phyloP scores from a whole-genome alignment of 2,113 vertebrate genomes.

The Cryptoleucopteryx plumbea region DNA sequence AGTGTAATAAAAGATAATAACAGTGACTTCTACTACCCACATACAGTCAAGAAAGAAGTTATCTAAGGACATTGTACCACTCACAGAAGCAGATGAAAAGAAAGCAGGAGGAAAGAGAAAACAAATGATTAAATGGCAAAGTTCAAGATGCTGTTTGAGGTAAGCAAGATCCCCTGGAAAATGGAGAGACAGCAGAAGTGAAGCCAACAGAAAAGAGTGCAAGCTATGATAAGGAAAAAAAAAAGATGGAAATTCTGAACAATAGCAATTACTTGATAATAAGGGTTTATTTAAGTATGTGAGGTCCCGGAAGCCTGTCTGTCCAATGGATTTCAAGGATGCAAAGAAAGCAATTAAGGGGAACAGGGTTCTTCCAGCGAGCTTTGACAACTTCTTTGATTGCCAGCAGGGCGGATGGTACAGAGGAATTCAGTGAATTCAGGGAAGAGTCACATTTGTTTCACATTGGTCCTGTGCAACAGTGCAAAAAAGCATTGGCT shows the following conservation, averaged over 20 bases:
- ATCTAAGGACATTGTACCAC: slow-evolving; percentile 19
- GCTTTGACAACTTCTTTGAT: slow-evolving; percentile 3
- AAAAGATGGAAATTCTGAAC: slow-evolving; percentile 6
- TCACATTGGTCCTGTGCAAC: background rate
- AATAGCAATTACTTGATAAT: slow-evolving; percentile 28
- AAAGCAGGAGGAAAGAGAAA: slow-evolving; percentile 17
- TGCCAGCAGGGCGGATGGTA: background rate
- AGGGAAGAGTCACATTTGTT: background rate
- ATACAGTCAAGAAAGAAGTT: slow-evolving; percentile 5
- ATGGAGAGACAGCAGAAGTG: background rate
- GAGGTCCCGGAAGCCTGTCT: background rate
- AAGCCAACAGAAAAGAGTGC: slow-evolving; percentile 30
- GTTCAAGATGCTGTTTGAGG: slow-evolving; percentile 43
- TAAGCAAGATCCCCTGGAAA: slow-evolving; percentile 33
- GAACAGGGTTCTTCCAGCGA: background rate
- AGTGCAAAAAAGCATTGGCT: background rate
- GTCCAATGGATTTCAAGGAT: background rate
- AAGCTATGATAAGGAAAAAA: slow-evolving; percentile 20
- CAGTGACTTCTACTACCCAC: slow-evolving; percentile 22
- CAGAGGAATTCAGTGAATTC: background rate
- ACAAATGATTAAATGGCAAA: slow-evolving; percentile 6
- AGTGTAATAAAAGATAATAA: slow-evolving; percentile 35
- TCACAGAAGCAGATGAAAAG: background rate
- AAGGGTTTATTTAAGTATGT: slow-evolving; percentile 9
- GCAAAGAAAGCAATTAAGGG: background rate